Conservation (phyloP, 1,140 invertebrate genomes). For the Bombus huntii region DNA sequence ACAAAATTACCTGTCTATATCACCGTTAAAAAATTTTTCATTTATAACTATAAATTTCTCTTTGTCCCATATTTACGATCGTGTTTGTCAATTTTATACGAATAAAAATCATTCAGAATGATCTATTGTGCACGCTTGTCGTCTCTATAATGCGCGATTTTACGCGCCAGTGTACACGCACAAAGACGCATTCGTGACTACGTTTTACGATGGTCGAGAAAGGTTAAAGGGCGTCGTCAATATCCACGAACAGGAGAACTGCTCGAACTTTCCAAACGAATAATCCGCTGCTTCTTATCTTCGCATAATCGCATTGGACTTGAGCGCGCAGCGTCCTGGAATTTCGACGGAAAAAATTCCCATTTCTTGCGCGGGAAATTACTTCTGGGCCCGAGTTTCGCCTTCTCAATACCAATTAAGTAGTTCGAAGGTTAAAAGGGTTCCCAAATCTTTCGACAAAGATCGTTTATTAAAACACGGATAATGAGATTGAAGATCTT, state of each 20-base stretch:
- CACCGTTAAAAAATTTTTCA: neutral
- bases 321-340: neutral
- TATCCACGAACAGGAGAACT: constrained; percentile 18
- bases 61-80: neutral
- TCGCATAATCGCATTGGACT: constrained; percentile 19
- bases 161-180: neutral
- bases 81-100: neutral
- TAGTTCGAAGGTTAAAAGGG: neutral
- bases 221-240: constrained; percentile 54
- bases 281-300: constrained; percentile 35
- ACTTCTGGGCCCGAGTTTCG: neutral
- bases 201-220: constrained; percentile 38
- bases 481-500: neutral
- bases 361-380: neutral
- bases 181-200: constrained; percentile 8
- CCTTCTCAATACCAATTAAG: neutral
- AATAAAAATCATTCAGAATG: neutral
- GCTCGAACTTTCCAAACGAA: constrained; percentile 55
- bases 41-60: neutral
- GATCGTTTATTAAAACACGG: neutral
- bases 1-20: too few species aligned
- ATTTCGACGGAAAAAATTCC: neutral
- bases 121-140: neutral
- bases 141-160: constrained; percentile 9
- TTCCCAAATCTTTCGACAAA: neutral